Base-by-base conservation (phyloP, 2,888 invertebrate genomes). In the Folsomia manolachei region DNA sequence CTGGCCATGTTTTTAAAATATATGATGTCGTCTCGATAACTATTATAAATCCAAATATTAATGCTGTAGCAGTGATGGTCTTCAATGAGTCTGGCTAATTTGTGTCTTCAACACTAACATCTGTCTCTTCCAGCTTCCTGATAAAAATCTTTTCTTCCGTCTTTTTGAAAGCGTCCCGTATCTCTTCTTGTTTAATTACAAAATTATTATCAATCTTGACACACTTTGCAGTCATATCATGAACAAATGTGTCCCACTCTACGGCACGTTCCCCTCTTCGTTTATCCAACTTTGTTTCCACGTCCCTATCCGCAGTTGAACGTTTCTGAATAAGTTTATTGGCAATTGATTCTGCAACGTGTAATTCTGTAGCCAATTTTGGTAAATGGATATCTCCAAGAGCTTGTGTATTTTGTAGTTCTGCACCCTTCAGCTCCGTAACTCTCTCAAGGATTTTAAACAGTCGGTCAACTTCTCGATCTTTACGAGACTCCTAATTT, bases 391-490 rank as follows among this genome's bases (percentile, higher is more conserved):
- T 84, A 82, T 88, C 87, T 56, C 88, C 88, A 72, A 87, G 84
- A 76, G 88, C 87, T 74, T 88, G 87, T n/a, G 90, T 88, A 79
- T 88, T 88, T 52, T 90, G 89, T 4, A 91, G 86, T 82, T 92
- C 89, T 71, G 88, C 89, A 82, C 92, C 90, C 82, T 89, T 91
- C 24, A 94, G 87, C 78, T 93, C 92, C 1, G 91, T 90, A 14
- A 91, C 86, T 81, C 89, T 89, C 83, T 93, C 92, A 53, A 93
- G 86, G 69, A 91, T 88, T 78, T 88, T 87, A 84, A 94, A 92
- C 71, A 95, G 86, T 79, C 89, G 88, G 82, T 91, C 91, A 1
- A 93, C 90, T 85, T 95, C 94, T 79, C 89, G 86, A 80, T 94
- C 93, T 66, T 88, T 88, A 74, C 94, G 86, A 82, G 89, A 90